Percentiles rank a stretch among this genome's conserved stretches.
Evolutionary conservation across 2,888 invertebrate genomes (phyloP).

Genomic region (Melanostoma mellinum): DNA sequence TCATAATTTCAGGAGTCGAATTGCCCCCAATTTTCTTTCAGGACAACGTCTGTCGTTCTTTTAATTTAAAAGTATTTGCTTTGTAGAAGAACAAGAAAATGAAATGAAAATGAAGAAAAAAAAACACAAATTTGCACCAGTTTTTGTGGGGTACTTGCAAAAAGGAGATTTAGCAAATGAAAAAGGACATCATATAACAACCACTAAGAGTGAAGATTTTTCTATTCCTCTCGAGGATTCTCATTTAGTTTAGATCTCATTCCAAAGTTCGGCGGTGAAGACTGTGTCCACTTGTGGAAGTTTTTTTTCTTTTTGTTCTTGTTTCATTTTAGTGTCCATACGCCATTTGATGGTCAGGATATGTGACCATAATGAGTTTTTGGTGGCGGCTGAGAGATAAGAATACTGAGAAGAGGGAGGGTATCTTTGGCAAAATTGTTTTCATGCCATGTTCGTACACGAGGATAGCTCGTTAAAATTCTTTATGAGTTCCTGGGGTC

Average conservation of each 20-base stretch:
- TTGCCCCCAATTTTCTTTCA: constrained; percentile 36
- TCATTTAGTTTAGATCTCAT: constrained; percentile 44
- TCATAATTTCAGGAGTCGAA: constrained; percentile 57
- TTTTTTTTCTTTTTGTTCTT: constrained; percentile 26
- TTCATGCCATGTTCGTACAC: constrained; percentile 26
- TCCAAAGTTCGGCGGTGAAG: constrained; percentile 15
- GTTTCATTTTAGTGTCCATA: constrained; percentile 49
- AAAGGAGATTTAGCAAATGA: constrained; percentile 30
- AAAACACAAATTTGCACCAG: constrained; percentile 17
- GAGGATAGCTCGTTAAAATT: constrained; percentile 70
- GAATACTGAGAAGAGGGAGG: background rate
- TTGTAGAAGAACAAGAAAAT: background rate
- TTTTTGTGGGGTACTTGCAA: constrained; percentile 11
- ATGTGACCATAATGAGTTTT: constrained; percentile 73
- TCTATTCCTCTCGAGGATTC: constrained; percentile 30
- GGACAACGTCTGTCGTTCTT: constrained; percentile 29
- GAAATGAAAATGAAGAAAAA: constrained; percentile 5
- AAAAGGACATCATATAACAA: constrained; percentile 33
- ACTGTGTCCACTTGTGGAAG: constrained; percentile 63
- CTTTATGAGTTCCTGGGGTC: constrained; percentile 64
- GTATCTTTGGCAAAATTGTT: constrained; percentile 46
- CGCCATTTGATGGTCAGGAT: constrained; percentile 63
- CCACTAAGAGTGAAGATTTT: constrained; percentile 12
- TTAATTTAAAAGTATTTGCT: constrained; percentile 53
- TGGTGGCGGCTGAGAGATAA: constrained; percentile 60